These are phyloP conservation scores for Pseudopodoces humilis DNA, from an alignment of 2,113 vertebrate species.

Conservation along the genomic window DNA sequence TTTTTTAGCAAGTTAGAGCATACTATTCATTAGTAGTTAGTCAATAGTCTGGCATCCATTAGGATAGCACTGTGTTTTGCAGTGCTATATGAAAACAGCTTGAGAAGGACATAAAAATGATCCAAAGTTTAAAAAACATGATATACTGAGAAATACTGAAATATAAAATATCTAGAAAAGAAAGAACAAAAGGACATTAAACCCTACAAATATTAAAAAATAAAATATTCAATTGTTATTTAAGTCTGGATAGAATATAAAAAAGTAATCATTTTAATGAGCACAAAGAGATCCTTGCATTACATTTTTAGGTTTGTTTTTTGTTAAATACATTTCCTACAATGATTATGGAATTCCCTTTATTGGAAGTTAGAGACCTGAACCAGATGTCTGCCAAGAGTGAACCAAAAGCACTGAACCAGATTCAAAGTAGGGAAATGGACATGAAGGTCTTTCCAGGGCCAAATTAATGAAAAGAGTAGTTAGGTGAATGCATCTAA, in stretches of 20 bases:
- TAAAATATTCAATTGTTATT: background rate
- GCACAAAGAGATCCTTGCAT: background rate
- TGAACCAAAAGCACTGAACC: background rate
- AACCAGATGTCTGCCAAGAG: background rate
- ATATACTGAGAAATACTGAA: background rate
- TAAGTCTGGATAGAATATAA: background rate
- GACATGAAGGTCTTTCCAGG: background rate
- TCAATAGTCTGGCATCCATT: background rate
- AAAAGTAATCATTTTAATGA: background rate
- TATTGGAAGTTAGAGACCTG: background rate
- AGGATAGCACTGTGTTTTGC: background rate
- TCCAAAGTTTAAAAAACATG: background rate
- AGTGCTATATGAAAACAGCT: background rate
- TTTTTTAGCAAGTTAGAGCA: background rate
- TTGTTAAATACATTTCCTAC: background rate
- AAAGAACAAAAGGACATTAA: background rate
- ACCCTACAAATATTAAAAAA: background rate
- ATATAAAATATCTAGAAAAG: background rate
- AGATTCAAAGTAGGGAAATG: background rate
- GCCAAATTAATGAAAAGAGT: background rate
- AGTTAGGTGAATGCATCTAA: background rate
- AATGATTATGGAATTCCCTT: background rate
- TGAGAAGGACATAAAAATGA: background rate
- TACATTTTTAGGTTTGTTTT: background rate
- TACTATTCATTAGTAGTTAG: background rate